These are phyloP conservation scores for Nylanderia fulva DNA, from an alignment of 1,140 invertebrate genomes.

Conservation along the genomic window DNA sequence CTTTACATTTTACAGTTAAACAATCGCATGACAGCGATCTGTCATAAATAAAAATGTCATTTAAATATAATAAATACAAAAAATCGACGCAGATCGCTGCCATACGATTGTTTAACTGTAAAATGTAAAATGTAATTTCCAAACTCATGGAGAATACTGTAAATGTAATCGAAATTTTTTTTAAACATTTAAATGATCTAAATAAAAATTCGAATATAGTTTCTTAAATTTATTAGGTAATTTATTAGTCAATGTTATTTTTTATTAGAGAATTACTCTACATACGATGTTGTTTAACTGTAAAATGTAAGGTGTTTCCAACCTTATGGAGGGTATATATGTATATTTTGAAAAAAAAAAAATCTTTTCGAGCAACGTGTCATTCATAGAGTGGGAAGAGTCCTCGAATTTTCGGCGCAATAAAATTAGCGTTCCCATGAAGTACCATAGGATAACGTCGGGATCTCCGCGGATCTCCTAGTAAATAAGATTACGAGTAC, in stretches of 20 bases:
- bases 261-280: not conserved
- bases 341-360: not conserved
- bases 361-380: not conserved
- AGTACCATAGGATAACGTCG: slow-evolving; percentile 13
- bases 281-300: no score
- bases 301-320: no score
- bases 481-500: slow-evolving; percentile 54
- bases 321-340: no score
- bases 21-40: no score
- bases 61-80: no score
- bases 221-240: no score
- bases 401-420: slow-evolving; percentile 2
- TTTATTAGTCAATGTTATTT: not conserved
- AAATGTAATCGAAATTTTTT: not conserved
- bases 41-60: no score
- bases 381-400: not conserved
- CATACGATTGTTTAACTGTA: no score
- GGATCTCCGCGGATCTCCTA: slow-evolving; percentile 14
- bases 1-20: no score
- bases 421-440: slow-evolving; percentile 58
- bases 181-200: not conserved
- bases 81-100: no score
- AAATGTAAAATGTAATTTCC: no score
- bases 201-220: not conserved
- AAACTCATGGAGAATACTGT: no score